Evolutionary conservation across 1,140 invertebrate genomes (phyloP).

Genomic region (Cataglyphis hispanica): DNA sequence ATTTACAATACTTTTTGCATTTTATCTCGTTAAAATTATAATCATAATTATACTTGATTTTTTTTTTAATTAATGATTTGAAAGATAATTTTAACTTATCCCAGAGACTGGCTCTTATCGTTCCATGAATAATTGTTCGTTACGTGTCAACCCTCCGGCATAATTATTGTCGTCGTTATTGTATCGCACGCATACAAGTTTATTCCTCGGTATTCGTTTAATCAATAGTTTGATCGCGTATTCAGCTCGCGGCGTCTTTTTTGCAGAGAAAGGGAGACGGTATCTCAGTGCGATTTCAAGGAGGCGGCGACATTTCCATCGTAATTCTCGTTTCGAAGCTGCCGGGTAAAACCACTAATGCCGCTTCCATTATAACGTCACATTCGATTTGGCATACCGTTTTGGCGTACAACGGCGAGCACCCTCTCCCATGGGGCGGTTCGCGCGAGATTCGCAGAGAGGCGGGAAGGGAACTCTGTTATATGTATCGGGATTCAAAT

Average conservation of each 20-base stretch:
- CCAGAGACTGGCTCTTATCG: background rate
- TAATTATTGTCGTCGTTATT: conserved; percentile 43
- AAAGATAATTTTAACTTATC: conserved; percentile 1
- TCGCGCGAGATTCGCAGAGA: conserved; percentile 9
- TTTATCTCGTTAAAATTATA: background rate
- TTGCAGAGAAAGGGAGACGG: background rate
- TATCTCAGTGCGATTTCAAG: conserved; percentile 59
- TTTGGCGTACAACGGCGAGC: conserved; percentile 62
- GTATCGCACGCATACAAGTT: background rate
- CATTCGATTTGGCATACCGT: conserved; percentile 81
- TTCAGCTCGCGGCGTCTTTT: background rate
- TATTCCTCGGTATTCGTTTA: conserved; percentile 13
- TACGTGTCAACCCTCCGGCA: background rate
- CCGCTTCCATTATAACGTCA: conserved; percentile 83
- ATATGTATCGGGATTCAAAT: conserved; percentile 68
- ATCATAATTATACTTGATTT: background rate
- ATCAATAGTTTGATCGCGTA: conserved; percentile 35
- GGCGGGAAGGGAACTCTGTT: conserved; percentile 24
- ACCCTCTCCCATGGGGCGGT: conserved; percentile 46
- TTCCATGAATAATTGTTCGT: conserved; percentile 26
- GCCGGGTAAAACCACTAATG: conserved; percentile 80
- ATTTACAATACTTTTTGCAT: background rate
- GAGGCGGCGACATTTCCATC: conserved; percentile 57
- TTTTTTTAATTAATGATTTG: background rate
- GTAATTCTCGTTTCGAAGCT: conserved; percentile 71